These are phyloP conservation scores for Nowickia ferox DNA, from an alignment of 2,888 invertebrate genomes.

Conservation along the genomic window DNA sequence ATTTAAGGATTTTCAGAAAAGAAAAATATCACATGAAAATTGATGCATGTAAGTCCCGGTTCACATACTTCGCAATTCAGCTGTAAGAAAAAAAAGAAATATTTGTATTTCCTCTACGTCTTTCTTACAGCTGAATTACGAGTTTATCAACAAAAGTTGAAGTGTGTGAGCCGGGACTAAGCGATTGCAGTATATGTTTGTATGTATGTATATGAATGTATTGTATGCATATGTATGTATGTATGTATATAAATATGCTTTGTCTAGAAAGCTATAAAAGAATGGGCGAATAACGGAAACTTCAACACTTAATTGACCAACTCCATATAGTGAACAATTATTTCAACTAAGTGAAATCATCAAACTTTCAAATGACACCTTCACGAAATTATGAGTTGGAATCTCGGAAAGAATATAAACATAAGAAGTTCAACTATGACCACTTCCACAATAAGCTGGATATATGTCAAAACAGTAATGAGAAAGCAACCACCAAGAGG, in stretches of 20 bases:
- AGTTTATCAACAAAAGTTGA: too few species aligned
- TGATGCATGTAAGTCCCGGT: conserved; percentile 25
- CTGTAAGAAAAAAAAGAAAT: too few species aligned
- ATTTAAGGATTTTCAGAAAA: conserved; percentile 28
- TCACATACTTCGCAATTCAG: too few species aligned
- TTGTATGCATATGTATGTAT: background rate
- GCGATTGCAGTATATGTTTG: too few species aligned
- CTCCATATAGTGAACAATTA: conserved; percentile 14
- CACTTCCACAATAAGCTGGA: conserved; percentile 66
- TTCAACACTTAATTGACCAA: conserved; percentile 22
- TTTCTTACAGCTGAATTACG: too few species aligned
- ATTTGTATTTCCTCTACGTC: too few species aligned
- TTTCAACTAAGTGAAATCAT: background rate
- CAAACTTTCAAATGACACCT: conserved; percentile 43
- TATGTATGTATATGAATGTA: too few species aligned
- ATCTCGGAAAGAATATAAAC: conserved; percentile 29
- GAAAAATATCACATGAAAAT: conserved; percentile 34
- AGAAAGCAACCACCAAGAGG: background rate
- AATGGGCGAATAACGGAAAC: background rate
- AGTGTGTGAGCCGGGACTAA: too few species aligned
- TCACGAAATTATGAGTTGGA: conserved; percentile 15
- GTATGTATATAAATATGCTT: background rate
- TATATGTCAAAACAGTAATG: conserved; percentile 9
- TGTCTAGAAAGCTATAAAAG: conserved; percentile 35
- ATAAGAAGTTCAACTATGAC: conserved; percentile 68